phyloP scores from a whole-genome alignment of 2,113 vertebrate species.

The Hippocampus zosterae region DNA sequence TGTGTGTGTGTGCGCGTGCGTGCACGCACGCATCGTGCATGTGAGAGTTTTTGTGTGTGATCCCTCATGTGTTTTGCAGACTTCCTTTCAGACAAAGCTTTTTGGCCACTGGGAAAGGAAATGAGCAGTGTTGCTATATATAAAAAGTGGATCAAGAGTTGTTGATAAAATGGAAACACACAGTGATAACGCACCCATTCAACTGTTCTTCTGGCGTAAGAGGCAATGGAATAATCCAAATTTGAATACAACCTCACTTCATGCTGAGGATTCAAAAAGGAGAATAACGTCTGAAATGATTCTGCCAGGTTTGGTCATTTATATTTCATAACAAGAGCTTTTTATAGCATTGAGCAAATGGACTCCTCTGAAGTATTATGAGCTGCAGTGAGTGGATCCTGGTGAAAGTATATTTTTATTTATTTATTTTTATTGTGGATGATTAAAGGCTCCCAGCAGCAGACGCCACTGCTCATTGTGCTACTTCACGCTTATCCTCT shows the following conservation, averaged over 20 bases:
- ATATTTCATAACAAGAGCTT: neutral
- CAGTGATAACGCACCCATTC: neutral
- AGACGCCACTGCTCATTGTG: neutral
- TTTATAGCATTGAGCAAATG: slow-evolving; percentile 2
- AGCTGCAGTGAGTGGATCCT: neutral
- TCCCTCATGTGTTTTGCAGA: slow-evolving; percentile 9
- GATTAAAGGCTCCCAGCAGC: neutral
- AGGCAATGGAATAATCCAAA: neutral
- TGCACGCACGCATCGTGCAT: neutral
- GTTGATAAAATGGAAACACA: neutral
- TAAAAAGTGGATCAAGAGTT: slow-evolving; percentile 9
- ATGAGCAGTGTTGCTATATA: slow-evolving; percentile 8
- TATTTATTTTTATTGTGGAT: neutral
- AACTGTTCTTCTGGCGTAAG: neutral
- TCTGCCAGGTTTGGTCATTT: neutral
- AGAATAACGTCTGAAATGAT: neutral
- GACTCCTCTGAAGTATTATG: neutral
- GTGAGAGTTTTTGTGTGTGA: slow-evolving; percentile 1
- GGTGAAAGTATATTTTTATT: neutral
- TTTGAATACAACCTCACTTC: neutral
- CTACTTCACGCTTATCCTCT: neutral
- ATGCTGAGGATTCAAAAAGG: neutral
- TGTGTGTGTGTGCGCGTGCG: neutral
- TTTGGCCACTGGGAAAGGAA: neutral
- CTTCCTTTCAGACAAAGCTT: slow-evolving; percentile 3